Evolutionary conservation across 1,140 invertebrate species (phyloP).

Genomic region (Arion vulgaris): DNA sequence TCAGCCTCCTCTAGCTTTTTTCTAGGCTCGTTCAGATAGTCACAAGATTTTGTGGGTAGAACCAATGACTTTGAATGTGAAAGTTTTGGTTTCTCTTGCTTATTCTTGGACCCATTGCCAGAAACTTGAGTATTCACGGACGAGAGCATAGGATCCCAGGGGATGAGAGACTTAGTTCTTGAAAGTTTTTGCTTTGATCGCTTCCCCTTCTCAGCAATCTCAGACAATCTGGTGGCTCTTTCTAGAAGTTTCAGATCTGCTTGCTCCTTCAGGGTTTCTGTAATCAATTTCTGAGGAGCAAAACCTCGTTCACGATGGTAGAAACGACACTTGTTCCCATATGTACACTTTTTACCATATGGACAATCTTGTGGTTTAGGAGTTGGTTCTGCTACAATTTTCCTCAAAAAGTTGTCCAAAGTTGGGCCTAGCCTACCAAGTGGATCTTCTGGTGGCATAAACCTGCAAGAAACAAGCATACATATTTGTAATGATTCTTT

Average conservation of each 20-base stretch:
- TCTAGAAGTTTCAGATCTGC: conserved; percentile 84
- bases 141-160: conserved; percentile 35
- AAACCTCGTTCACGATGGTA: conserved; percentile 91
- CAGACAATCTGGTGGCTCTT: conserved; percentile 69
- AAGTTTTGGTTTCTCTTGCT: conserved; percentile 31
- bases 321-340: conserved; percentile 98
- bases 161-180: conserved; percentile 55
- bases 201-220: conserved; percentile 45
- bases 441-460: conserved; percentile 98
- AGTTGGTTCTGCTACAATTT: conserved; percentile 62
- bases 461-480: conserved; percentile 69
- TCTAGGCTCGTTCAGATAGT: conserved; percentile 53
- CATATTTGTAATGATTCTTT: background rate
- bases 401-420: conserved; percentile 88
- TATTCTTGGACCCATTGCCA: background rate
- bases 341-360: conserved; percentile 98
- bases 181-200: conserved; percentile 53
- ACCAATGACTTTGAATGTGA: conserved; percentile 25
- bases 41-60: conserved; percentile 40
- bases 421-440: conserved; percentile 91
- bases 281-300: conserved; percentile 88
- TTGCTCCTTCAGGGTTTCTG: conserved; percentile 87
- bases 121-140: background rate
- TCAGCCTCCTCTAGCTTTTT: conserved; percentile 54
- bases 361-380: conserved; percentile 83